Evolutionary conservation across 2,888 invertebrate genomes (phyloP), one percentile per base, ranked within the genome.

Genomic region (Dioctria linearis): DNA sequence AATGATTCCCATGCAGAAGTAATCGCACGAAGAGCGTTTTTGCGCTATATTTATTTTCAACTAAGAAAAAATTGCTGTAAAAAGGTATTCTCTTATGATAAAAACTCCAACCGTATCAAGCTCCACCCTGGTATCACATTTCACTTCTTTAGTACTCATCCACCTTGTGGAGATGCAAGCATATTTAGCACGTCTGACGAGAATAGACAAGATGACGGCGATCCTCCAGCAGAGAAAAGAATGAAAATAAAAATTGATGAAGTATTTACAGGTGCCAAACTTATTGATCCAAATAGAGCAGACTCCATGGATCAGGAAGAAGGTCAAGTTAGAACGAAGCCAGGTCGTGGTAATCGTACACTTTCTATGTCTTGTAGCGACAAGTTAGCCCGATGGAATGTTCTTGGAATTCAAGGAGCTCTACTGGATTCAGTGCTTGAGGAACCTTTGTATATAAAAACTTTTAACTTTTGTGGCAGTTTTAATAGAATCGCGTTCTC

Each of bases 1-100:
- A 95, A 95, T 86, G 98, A 98, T 88, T 96, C 95, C 57, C 98
- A 98, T 90, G 97, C 98, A 1, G 98, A 98, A 90, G 91, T 97
- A 40, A 89, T 98, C 75, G 94, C 96, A 5, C 91, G 98, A 84
- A 91, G 98, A 84, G 94, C 93, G 0, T 95, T 98, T 85, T 84
- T 97, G 39, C 89, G 94, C 81, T 98, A 95, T 87, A 86, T 96
- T 3, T 93, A 95, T 84, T 82, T 57, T 82, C 85, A 46, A 46
- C 46, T 46, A 8, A 46, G 79, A 86, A 85, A 82, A 25, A 11
- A 6, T 57, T 86, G 83, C 4, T 0, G 25, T 25, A 25, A 25
- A 25, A 76, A 84, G n/a, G 84, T 90, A 79, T 90, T 90, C 82
- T 71, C 75, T 5, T 86, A 87, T 83, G 83, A 88, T 9, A 65